These are phyloP conservation scores for Scolanthus callimorphus DNA, from an alignment of 92 coral and sea anemone species.

Conservation along the genomic window DNA sequence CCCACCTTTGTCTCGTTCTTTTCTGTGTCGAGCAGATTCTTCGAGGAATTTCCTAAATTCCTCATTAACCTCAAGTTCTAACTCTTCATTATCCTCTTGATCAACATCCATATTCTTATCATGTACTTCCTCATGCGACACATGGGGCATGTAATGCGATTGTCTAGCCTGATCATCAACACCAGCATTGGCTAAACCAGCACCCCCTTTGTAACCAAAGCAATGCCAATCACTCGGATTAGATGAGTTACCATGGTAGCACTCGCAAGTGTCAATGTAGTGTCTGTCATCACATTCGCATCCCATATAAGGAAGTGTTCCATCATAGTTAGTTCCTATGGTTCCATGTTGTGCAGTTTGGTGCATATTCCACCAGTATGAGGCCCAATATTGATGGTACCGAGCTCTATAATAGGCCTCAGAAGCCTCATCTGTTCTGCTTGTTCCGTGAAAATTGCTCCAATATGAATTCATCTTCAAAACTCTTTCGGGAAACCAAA, in stretches of 20 bases:
- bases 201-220: too few species aligned
- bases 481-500: too few species aligned
- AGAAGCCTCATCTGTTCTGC: too few species aligned
- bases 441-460: too few species aligned
- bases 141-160: too few species aligned
- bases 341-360: constrained; percentile 7
- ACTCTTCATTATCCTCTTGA: constrained; percentile 5
- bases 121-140: too few species aligned
- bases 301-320: constrained; percentile 6
- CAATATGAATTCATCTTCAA: too few species aligned
- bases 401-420: constrained; percentile 36
- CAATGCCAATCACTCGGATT: too few species aligned
- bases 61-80: constrained; percentile 73
- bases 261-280: constrained; percentile 4
- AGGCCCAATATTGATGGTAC: constrained; percentile 40
- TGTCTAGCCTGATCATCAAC: too few species aligned
- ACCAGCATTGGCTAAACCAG: too few species aligned
- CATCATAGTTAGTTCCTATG: constrained; percentile 3
- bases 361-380: constrained; percentile 57
- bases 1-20: constrained; percentile 82
- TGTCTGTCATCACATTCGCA: constrained; percentile 28
- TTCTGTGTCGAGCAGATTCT: constrained; percentile 84
- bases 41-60: constrained; percentile 78
- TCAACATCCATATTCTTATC: not conserved
- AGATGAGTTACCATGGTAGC: constrained; percentile 6